phyloP scores from a whole-genome alignment of 2,113 vertebrate species.

The Emydocephalus ijimae region DNA sequence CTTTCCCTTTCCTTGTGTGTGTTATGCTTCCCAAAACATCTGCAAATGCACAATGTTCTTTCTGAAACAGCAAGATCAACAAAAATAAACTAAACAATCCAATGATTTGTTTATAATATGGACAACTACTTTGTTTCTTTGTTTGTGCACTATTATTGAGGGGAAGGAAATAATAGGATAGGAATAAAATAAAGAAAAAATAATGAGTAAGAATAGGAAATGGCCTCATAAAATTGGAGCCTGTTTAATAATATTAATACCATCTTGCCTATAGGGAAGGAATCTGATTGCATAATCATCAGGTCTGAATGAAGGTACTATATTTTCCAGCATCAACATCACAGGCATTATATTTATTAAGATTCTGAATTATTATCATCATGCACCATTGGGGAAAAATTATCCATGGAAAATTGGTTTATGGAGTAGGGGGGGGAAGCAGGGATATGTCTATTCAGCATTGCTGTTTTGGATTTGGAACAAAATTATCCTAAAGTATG shows the following conservation, averaged over 20 bases:
- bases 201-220: not conserved
- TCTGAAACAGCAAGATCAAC: slow-evolving; percentile 6
- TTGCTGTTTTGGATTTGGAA: slow-evolving; percentile 6
- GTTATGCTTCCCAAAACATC: not conserved
- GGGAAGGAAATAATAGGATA: not conserved
- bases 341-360: slow-evolving; percentile 44
- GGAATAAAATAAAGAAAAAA: not conserved
- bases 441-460: not conserved
- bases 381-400: not conserved
- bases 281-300: slow-evolving; percentile 21
- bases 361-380: slow-evolving; percentile 28
- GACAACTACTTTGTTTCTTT: rapidly evolving
- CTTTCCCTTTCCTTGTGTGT: not conserved
- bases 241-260: slow-evolving; percentile 8
- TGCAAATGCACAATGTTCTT: slow-evolving; percentile 34
- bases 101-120: not conserved
- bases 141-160: slow-evolving; percentile 43
- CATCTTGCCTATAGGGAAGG: slow-evolving; percentile 37
- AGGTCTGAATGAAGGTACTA: slow-evolving; percentile 35
- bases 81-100: not conserved
- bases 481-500: not conserved
- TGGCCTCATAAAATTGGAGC: slow-evolving; percentile 24
- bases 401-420: not conserved
- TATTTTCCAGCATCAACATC: slow-evolving; percentile 38
- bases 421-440: slow-evolving; percentile 13